Percentiles rank a stretch among this genome's conserved stretches.
Conservation (phyloP, 2,113 vertebrate genomes). For the Amblyornis subalaris region DNA sequence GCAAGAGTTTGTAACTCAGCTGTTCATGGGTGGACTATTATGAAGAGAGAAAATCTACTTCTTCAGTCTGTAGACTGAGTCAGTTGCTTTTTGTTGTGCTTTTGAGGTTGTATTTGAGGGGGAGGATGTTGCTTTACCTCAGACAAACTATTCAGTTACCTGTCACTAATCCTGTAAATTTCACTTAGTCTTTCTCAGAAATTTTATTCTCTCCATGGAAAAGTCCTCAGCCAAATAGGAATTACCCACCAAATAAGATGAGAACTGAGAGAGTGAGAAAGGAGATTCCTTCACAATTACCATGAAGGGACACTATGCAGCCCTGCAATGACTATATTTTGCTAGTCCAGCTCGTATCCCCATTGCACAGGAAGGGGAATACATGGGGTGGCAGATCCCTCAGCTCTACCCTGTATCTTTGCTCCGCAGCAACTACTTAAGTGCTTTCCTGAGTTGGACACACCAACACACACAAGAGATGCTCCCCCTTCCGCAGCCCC, state of each 20-base stretch:
- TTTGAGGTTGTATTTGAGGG: background rate
- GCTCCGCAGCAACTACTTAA: background rate
- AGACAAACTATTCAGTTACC: background rate
- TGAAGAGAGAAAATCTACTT: background rate
- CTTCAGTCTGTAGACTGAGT: background rate
- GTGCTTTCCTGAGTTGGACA: background rate
- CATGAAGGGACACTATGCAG: background rate
- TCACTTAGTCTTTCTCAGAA: background rate
- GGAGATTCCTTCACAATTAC: background rate
- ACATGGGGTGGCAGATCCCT: background rate
- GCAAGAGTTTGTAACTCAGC: background rate
- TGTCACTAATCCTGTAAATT: background rate
- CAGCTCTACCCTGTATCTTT: background rate
- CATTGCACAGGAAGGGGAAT: background rate
- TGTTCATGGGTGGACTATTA: background rate
- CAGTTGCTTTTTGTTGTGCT: background rate
- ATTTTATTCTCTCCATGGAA: background rate
- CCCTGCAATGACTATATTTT: background rate
- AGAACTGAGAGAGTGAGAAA: background rate
- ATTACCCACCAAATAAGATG: background rate
- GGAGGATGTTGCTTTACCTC: background rate
- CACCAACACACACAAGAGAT: background rate
- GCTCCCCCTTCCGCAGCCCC: background rate
- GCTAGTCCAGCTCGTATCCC: background rate
- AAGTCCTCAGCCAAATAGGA: background rate